These are phyloP conservation scores for Drosophila parthenogenetica DNA, from an alignment of 2,888 invertebrate species.

Conservation along the genomic window DNA sequence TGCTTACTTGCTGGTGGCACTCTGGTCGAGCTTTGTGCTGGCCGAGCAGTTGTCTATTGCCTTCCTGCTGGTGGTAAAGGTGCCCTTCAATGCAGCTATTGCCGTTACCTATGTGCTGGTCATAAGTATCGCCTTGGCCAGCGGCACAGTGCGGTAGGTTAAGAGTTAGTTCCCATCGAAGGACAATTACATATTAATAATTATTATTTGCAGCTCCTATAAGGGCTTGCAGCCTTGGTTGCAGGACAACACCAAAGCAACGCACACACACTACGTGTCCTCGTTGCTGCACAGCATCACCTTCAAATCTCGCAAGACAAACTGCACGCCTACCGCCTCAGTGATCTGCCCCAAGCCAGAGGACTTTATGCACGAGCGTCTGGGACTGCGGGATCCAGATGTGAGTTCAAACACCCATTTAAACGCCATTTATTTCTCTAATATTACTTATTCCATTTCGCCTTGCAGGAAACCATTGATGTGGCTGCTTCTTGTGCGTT, in stretches of 20 bases:
- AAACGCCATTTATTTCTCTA: too few species aligned
- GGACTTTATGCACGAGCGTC: slow-evolving; percentile 84
- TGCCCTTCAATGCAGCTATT: slow-evolving; percentile 91
- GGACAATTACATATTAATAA: too few species aligned
- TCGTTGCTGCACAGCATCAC: slow-evolving; percentile 90
- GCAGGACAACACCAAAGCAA: slow-evolving; percentile 91
- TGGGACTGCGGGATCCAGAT: slow-evolving; percentile 84
- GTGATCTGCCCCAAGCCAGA: slow-evolving; percentile 84
- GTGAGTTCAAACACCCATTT: slow-evolving; percentile 57
- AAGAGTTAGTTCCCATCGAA: not conserved
- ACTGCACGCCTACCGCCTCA: slow-evolving; percentile 85
- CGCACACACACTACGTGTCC: slow-evolving; percentile 92
- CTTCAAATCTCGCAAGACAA: slow-evolving; percentile 87
- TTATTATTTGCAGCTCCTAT: slow-evolving; percentile 87
- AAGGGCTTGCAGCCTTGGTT: slow-evolving; percentile 93
- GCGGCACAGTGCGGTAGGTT: slow-evolving; percentile 90
- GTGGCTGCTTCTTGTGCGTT: slow-evolving; percentile 93
- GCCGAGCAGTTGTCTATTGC: slow-evolving; percentile 94
- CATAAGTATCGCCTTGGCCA: slow-evolving; percentile 89
- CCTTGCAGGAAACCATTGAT: slow-evolving; percentile 89
- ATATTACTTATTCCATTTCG: not conserved
- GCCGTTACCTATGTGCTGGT: slow-evolving; percentile 92
- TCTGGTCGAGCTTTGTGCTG: slow-evolving; percentile 94
- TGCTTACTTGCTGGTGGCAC: slow-evolving; percentile 88
- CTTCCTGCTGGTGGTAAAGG: slow-evolving; percentile 92